A percentile compares a stretch with the other conserved stretches of the same genome.
Conservation (phyloP, 2,888 invertebrate species). For the Barypeithes pellucidus region DNA sequence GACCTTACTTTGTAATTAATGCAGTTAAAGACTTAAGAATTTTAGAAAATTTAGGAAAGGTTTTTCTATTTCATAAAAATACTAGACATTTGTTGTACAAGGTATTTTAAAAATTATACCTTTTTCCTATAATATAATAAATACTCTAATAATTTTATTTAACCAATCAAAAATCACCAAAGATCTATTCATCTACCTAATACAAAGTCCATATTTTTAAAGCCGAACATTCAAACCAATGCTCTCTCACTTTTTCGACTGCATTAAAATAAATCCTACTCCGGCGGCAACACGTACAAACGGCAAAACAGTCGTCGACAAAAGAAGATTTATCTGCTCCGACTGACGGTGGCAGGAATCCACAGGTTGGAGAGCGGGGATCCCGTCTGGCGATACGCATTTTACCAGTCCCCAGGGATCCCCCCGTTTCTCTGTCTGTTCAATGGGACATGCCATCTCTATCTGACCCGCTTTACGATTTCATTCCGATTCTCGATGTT, state of each 20-base stretch:
- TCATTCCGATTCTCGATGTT: slow-evolving; percentile 46
- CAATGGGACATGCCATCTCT: slow-evolving; percentile 65
- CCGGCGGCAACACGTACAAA: slow-evolving; percentile 50
- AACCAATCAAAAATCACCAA: too few relatives aligned
- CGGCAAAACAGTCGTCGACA: slow-evolving; percentile 56
- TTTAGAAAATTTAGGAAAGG: too few relatives aligned
- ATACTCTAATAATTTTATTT: too few relatives aligned
- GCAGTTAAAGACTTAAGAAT: too few relatives aligned
- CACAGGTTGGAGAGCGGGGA: slow-evolving; percentile 69
- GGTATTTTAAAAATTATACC: too few relatives aligned
- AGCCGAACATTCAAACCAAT: slow-evolving; percentile 29
- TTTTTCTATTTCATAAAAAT: too few relatives aligned
- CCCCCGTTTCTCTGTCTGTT: slow-evolving; percentile 67
- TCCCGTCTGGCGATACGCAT: slow-evolving; percentile 62
- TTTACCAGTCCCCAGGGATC: slow-evolving; percentile 62
- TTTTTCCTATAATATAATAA: too few relatives aligned
- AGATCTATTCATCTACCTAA: too few relatives aligned
- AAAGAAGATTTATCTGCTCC: slow-evolving; percentile 67
- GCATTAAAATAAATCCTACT: slow-evolving; percentile 27
- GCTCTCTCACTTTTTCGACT: slow-evolving; percentile 10
- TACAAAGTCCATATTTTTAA: slow-evolving; percentile 26
- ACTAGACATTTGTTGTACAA: too few relatives aligned
- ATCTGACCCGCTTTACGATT: slow-evolving; percentile 55
- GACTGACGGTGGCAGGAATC: slow-evolving; percentile 63
- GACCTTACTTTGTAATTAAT: too few relatives aligned